These are phyloP conservation scores for Macrobrachium nipponense DNA, from an alignment of 1,140 invertebrate genomes.

Conservation along the genomic window DNA sequence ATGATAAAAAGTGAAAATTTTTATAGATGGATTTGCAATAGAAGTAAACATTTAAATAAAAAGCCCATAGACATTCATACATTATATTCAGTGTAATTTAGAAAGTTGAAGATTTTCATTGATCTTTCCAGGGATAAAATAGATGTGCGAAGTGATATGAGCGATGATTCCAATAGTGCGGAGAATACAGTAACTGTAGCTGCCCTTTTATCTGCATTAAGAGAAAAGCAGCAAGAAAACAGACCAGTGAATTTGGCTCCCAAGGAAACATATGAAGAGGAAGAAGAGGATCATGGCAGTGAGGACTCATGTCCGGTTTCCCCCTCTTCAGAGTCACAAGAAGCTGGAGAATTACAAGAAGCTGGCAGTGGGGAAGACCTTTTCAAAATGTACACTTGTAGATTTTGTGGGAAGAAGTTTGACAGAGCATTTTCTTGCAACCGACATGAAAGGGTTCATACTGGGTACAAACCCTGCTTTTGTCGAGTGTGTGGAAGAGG, in stretches of 20 bases:
- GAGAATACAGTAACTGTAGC: constrained; percentile 55
- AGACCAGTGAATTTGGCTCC: constrained; percentile 21
- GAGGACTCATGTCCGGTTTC: constrained; percentile 54
- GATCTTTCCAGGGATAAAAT: constrained; percentile 29
- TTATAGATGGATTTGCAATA: no score
- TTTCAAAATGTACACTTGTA: constrained; percentile 67
- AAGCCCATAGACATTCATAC: no score
- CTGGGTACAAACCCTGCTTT: constrained; percentile 68
- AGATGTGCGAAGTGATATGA: constrained; percentile 25
- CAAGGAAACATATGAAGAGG: constrained; percentile 46
- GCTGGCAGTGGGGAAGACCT: constrained; percentile 61
- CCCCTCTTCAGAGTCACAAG: constrained; percentile 60
- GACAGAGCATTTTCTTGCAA: constrained; percentile 72
- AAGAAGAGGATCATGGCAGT: constrained; percentile 49
- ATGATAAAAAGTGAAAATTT: no score
- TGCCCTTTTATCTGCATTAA: constrained; percentile 40
- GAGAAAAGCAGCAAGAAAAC: constrained; percentile 27
- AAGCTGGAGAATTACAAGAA: constrained; percentile 19
- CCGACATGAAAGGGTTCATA: constrained; percentile 69
- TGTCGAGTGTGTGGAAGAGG: constrained; percentile 71
- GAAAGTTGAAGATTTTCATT: neutral
- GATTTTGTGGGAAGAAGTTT: constrained; percentile 72
- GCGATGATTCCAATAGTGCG: constrained; percentile 39
- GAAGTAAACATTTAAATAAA: no score
- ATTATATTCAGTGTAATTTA: no score